A percentile compares a stretch with the other conserved stretches of the same genome.
Evolutionary conservation across 1,140 invertebrate species (phyloP).

Genomic region (Sycobia sp.): DNA sequence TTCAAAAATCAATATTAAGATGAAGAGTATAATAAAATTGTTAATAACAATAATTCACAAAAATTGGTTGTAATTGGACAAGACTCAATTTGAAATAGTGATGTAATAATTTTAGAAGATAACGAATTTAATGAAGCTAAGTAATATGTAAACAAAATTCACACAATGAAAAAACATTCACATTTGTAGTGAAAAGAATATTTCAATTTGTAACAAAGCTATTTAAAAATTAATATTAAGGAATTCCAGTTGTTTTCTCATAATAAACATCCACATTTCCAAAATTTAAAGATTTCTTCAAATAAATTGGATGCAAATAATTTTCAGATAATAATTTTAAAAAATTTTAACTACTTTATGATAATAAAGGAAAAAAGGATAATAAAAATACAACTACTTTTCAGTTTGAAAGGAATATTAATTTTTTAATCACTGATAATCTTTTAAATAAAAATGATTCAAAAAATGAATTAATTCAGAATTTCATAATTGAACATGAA

Average conservation of each 20-base stretch:
- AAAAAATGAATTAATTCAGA: no score
- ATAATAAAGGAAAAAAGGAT: conserved; percentile 10
- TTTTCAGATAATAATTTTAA: neutral
- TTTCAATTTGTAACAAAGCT: neutral
- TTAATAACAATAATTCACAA: no score
- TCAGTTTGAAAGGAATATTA: neutral
- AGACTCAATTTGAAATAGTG: no score
- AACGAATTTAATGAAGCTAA: no score
- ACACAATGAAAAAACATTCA: no score
- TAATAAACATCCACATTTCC: neutral
- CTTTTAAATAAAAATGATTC: no score
- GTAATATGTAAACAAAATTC: no score
- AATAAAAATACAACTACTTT: neutral
- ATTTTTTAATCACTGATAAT: neutral
- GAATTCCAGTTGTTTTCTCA: no score
- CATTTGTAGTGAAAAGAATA: no score
- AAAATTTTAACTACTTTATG: neutral
- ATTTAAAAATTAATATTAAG: neutral
- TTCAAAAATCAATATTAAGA: neutral
- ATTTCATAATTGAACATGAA: neutral
- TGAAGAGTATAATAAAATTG: no score
- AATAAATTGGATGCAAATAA: neutral
- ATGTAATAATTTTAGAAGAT: no score
- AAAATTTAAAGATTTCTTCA: neutral
- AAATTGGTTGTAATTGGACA: no score